phyloP scores from a whole-genome alignment of 92 coral and sea anemone species.

The Bergia puertoricense region DNA sequence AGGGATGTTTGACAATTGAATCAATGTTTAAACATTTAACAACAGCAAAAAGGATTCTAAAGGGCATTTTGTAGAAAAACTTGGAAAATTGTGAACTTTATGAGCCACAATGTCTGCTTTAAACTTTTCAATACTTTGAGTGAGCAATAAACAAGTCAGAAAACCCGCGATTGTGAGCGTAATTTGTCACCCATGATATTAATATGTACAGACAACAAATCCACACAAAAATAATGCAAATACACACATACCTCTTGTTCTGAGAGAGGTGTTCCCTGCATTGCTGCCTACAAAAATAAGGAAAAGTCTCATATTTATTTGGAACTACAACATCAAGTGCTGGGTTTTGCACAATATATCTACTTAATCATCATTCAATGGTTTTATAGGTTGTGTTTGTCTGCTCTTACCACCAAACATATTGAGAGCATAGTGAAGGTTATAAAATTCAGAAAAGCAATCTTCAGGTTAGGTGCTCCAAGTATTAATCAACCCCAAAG shows the following conservation, averaged over 20 bases:
- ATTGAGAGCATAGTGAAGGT: background rate
- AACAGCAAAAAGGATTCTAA: too few relatives aligned
- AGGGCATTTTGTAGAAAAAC: too few relatives aligned
- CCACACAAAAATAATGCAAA: background rate
- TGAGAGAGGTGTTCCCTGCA: constrained; percentile 97
- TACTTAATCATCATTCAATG: background rate
- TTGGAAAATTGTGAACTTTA: too few relatives aligned
- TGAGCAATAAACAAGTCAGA: too few relatives aligned
- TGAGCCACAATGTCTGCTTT: too few relatives aligned
- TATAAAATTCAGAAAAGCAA: background rate
- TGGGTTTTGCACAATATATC: background rate
- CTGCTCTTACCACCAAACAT: background rate
- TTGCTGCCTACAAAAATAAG: constrained; percentile 78
- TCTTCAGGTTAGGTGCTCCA: background rate
- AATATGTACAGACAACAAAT: background rate
- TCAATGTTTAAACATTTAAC: too few relatives aligned
- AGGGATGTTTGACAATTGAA: too few relatives aligned
- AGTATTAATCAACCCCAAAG: too few relatives aligned
- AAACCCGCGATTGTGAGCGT: too few relatives aligned
- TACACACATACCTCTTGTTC: constrained; percentile 85
- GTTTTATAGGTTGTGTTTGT: background rate
- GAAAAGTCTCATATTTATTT: background rate
- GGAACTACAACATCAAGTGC: background rate
- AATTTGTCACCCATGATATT: too few relatives aligned
- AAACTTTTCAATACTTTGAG: too few relatives aligned